phyloP scores from a whole-genome alignment of 2,113 vertebrate genomes.

The Oryzias woworae region DNA sequence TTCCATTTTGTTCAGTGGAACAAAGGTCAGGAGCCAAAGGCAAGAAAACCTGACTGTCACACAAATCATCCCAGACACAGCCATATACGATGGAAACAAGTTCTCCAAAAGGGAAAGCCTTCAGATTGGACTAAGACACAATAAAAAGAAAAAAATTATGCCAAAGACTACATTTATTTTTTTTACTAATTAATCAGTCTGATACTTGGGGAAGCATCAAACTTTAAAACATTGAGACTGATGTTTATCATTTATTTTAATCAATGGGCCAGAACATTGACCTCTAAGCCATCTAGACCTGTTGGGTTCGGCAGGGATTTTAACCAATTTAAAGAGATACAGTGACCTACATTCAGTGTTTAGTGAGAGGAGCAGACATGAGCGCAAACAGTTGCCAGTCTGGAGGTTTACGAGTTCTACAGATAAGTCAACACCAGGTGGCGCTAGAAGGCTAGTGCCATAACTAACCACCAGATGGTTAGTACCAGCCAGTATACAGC shows the following conservation, averaged over 20 bases:
- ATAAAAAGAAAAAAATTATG: constrained; percentile 3
- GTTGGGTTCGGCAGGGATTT: too few relatives aligned
- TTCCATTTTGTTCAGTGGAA: constrained; percentile 18
- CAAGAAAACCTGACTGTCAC: constrained; percentile 9
- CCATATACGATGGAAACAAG: constrained; percentile 21
- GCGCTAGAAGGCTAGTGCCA: too few relatives aligned
- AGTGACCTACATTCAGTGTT: too few relatives aligned
- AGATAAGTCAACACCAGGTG: too few relatives aligned
- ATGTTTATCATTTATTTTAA: constrained; percentile 3
- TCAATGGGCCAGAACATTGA: not conserved
- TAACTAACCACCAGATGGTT: too few relatives aligned
- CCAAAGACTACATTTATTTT: constrained; percentile 6
- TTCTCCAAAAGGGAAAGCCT: constrained; percentile 1
- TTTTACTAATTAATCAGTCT: not conserved
- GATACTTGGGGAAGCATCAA: not conserved
- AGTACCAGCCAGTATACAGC: too few relatives aligned
- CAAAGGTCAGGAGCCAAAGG: constrained; percentile 23
- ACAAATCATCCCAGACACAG: constrained; percentile 31
- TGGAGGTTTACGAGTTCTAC: too few relatives aligned
- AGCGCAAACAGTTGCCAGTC: too few relatives aligned
- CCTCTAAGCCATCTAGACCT: too few relatives aligned
- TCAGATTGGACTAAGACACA: not conserved
- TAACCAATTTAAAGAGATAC: too few relatives aligned
- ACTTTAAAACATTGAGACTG: not conserved
- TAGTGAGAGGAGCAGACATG: too few relatives aligned